Base-by-base conservation (phyloP, 2,797 vertebrate species). In the Takifugu rubripes region DNA sequence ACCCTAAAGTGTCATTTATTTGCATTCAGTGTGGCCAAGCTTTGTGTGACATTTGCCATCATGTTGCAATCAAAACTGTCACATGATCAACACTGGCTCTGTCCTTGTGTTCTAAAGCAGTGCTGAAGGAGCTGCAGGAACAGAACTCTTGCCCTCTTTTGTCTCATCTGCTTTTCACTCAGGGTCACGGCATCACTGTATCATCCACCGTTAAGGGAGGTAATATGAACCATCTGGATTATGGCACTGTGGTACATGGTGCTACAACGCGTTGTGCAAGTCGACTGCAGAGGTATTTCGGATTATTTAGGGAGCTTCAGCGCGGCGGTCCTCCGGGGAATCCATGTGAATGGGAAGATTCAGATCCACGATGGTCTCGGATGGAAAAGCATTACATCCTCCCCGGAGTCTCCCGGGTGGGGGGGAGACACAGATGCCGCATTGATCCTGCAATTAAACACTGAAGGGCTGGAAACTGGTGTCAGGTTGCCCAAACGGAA, bases 401-500 rank as follows among this genome's bases (percentile, higher is more conserved):
- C 75, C 21, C 14, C 65, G 57, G 67, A 66, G 81, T 77, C 76
- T 86, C 72, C 21, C 21, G 21, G 3, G 50, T 82, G 78, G 77
- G 73, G 67, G 72, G 70, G 54, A 74, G 65, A 71, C 79, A 88
- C 83, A 84, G 82, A 88, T 88, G 86, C 84, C 83, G 78, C 84
- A 88, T 86, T 89, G 84, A 89, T 83, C 81, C 68, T 72, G 78
- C 73, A 79, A 80, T 80, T 86, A 82, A 87, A 82, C 74, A 63
- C 60, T 78, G 82, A 84, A 82, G 72, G 75, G 74, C 70, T 84
- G 70, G 70, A 82, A 77, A 76, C 75, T 74, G 78, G 86, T 74
- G 74, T 88, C 82, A 77, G 80, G 75, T 88, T 88, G 59, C 74
- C 64, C 17, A 66, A 81, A 83, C 63, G 65, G 77, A 84, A 87